Base-by-base conservation (phyloP, 2,888 invertebrate genomes). In the Perithous albicinctus region DNA sequence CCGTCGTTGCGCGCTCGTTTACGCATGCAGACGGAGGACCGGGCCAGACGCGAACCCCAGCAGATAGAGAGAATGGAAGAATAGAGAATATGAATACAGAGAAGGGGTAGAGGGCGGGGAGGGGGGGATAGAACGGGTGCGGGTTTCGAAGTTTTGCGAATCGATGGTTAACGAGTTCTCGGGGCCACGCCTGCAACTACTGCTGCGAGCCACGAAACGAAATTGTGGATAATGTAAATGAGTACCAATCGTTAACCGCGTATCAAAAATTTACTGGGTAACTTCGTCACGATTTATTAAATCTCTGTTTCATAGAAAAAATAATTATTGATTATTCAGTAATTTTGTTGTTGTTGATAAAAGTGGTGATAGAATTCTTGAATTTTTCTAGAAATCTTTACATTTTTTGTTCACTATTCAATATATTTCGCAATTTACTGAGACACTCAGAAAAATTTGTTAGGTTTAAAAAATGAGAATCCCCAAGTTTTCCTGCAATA, bases 91-190 rank as follows among this genome's bases (percentile, higher is more conserved):
- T 61, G 73, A 73, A 73, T 66, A 46, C 66, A 51, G n/a, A 15
- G 32, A 41, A 70, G 23, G 20, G 38, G 29, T 6, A 26, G 56
- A 6, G 41, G 7, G 46, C 35, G 15, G 61, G 15, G 61, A n/a
- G 67, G 15, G 15, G 38, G 10, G 35, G 54, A 12, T 15, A 35
- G 48, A 51, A 38, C 43, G 66, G 79, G 78, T 74, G 78, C 43
- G 72, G 83, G 84, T 86, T 87, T 85, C 86, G 87, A 87, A 87
- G 87, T 88, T 86, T 87, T 86, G 84, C 84, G 83, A 84, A 84
- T 80, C 87, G 88, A 88, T 88, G 86, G 86, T 88, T 88, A 85
- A 86, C 86, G 69, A 86, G 85, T 86, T 87, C 86, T 86, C 85
- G 85, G 83, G 64, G 72, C 78, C 78, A 78, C 72, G 78, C 78